Conservation (phyloP, 2,113 vertebrate genomes). For the Gavialis gangeticus region DNA sequence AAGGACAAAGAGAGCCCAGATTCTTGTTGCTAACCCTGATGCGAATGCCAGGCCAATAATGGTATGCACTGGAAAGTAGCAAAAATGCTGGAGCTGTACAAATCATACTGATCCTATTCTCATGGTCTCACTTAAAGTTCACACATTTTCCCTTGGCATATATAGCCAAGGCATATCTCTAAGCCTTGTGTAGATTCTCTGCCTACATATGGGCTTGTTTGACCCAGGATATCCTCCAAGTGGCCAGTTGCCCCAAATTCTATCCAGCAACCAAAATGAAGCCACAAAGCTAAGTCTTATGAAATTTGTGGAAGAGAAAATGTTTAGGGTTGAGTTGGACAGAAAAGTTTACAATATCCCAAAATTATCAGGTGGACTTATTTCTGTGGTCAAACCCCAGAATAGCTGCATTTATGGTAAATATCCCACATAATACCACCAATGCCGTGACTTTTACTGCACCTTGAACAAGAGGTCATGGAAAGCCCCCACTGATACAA, state of each 20-base stretch:
- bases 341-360: background rate
- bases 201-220: background rate
- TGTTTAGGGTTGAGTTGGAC: background rate
- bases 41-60: constrained; percentile 57
- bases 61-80: constrained; percentile 64
- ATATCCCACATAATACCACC: background rate
- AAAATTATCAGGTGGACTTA: background rate
- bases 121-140: background rate
- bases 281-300: background rate
- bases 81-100: background rate
- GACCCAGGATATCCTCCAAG: background rate
- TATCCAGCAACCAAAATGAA: background rate
- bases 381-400: background rate
- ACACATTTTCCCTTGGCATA: background rate
- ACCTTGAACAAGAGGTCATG: background rate
- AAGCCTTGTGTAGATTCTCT: background rate
- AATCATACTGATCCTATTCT: background rate
- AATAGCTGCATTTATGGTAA: background rate
- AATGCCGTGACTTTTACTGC: background rate
- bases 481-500: background rate
- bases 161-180: background rate
- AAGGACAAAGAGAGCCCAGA: constrained; percentile 13
- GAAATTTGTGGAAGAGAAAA: background rate
- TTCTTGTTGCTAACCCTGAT: background rate
- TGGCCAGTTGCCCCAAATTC: background rate